Evolutionary conservation across 2,797 vertebrate species (phyloP).

Genomic region (Hippopotamyrus pictus): DNA sequence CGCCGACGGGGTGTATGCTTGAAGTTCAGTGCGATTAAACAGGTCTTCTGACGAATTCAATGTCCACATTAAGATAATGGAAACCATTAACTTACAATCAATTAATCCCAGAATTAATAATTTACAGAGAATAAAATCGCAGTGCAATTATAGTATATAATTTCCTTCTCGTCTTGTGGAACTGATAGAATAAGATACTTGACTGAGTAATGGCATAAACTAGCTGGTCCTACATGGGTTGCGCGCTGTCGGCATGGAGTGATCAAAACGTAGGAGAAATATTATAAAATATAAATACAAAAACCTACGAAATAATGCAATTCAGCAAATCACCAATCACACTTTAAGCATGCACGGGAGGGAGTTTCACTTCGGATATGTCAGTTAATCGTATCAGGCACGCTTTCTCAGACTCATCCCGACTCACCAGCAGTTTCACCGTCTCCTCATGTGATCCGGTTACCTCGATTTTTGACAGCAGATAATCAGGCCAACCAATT

Average conservation of each 20-base stretch:
- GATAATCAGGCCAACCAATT: constrained; percentile 52
- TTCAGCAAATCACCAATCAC: not conserved
- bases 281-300: not conserved
- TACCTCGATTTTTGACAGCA: constrained; percentile 54
- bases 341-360: not conserved
- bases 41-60: not conserved
- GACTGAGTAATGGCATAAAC: not conserved
- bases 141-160: not conserved
- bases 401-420: not conserved
- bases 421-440: not conserved
- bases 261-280: not conserved
- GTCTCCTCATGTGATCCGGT: constrained; percentile 5
- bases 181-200: not conserved
- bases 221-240: not conserved
- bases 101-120: not conserved
- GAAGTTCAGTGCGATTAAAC: not conserved
- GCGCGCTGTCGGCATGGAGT: not conserved
- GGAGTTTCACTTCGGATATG: not conserved
- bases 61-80: not conserved
- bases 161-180: not conserved
- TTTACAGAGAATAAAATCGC: not conserved
- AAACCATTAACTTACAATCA: not conserved
- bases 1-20: not conserved
- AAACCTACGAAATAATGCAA: not conserved
- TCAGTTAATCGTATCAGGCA: not conserved